Conservation (phyloP, 2,888 invertebrate species). For the Ellobium chinense region DNA sequence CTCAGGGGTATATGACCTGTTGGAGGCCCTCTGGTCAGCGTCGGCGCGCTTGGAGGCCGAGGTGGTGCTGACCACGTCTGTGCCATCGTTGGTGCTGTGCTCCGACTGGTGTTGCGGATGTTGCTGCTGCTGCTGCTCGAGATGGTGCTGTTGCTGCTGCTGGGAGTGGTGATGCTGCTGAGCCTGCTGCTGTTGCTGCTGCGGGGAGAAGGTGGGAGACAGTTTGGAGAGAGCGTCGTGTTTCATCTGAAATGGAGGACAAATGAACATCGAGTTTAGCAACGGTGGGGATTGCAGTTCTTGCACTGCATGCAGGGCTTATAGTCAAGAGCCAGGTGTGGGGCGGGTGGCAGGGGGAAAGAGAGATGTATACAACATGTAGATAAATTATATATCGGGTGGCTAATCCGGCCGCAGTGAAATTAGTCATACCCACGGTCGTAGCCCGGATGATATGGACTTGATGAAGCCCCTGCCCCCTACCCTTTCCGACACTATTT, state of each 20-base stretch:
- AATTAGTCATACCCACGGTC: not conserved
- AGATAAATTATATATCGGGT: no score
- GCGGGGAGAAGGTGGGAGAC: conserved; percentile 35
- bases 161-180: conserved; percentile 52
- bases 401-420: conserved; percentile 8
- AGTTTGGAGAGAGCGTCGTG: conserved; percentile 44
- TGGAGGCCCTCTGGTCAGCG: not conserved
- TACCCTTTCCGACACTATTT: no score
- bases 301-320: no score
- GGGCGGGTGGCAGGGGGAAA: not conserved
- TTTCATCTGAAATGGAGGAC: conserved; percentile 11
- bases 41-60: conserved; percentile 32
- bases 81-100: conserved; percentile 14
- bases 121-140: conserved; percentile 48
- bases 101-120: conserved; percentile 19
- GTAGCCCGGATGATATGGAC: no score
- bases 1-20: conserved; percentile 45
- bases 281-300: no score
- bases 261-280: not conserved
- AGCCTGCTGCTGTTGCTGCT: conserved; percentile 38
- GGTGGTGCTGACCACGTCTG: conserved; percentile 63
- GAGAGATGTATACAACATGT: not conserved
- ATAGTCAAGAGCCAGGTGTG: no score
- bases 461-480: no score
- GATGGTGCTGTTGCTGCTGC: conserved; percentile 49